A percentile compares a stretch with the other conserved stretches of the same genome.
Evolutionary conservation across 2,888 invertebrate genomes (phyloP).

Genomic region (Tinea trinotella): DNA sequence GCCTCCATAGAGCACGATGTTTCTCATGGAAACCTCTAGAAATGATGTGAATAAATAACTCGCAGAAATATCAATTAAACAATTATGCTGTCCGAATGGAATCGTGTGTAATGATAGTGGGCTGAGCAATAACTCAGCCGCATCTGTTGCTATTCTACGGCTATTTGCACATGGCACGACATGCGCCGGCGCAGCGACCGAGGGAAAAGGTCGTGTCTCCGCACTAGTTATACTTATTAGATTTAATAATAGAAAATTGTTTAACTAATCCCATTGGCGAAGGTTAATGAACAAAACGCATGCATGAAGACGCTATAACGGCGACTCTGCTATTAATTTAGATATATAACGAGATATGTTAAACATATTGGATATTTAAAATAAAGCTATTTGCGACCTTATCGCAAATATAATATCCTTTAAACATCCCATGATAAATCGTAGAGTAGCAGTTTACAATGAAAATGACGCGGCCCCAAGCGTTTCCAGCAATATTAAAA

Average conservation of each 20-base stretch:
- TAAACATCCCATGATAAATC: constrained; percentile 15
- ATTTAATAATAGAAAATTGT: constrained; percentile 14
- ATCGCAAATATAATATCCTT: constrained; percentile 13
- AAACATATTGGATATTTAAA: constrained; percentile 7
- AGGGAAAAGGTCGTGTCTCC: constrained; percentile 16
- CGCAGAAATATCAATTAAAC: constrained; percentile 74
- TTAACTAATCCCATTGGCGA: neutral
- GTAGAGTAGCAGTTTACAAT: constrained; percentile 16
- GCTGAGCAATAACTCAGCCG: constrained; percentile 68
- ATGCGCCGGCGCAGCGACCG: constrained; percentile 31
- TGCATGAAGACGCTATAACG: neutral
- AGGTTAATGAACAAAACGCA: constrained; percentile 6
- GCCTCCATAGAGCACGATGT: constrained; percentile 23
- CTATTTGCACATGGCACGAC: constrained; percentile 69
- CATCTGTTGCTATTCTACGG: constrained; percentile 60
- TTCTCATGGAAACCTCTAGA: constrained; percentile 54
- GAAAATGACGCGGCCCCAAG: constrained; percentile 14
- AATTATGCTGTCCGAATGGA: constrained; percentile 74
- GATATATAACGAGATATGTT: neutral
- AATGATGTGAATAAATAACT: constrained; percentile 73
- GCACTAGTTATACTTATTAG: constrained; percentile 10
- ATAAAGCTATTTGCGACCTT: constrained; percentile 1
- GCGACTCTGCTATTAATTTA: neutral
- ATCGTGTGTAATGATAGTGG: constrained; percentile 73
- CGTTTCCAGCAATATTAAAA: constrained; percentile 14